These are phyloP conservation scores for Patella pellucida DNA, from an alignment of 2,888 invertebrate species.

Conservation along the genomic window DNA sequence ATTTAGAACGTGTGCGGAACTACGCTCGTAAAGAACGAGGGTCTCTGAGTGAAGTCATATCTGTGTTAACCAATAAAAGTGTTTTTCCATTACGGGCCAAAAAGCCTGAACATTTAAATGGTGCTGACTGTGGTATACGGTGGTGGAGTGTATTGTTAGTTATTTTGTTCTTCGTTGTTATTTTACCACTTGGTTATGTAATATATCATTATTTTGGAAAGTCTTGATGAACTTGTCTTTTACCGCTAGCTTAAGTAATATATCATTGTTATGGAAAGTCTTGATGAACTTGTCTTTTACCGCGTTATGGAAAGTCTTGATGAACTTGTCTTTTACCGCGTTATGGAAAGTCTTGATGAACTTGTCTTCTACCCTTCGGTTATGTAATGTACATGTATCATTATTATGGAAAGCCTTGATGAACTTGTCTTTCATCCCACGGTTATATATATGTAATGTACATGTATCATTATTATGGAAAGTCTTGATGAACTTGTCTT, in stretches of 20 bases:
- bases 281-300: neutral
- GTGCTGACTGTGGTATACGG: slow-evolving; percentile 59
- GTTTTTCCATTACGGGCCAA: slow-evolving; percentile 52
- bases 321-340: too few species aligned
- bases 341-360: too few species aligned
- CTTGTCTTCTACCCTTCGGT: too few species aligned
- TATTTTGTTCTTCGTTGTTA: slow-evolving; percentile 40
- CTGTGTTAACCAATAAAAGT: slow-evolving; percentile 59
- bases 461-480: slow-evolving; percentile 26
- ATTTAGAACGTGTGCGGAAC: slow-evolving; percentile 56
- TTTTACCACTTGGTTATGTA: slow-evolving; percentile 41
- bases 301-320: neutral
- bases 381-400: too few species aligned
- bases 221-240: neutral
- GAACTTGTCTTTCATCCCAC: slow-evolving; percentile 35
- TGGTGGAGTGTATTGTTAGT: slow-evolving; percentile 48
- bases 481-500: neutral
- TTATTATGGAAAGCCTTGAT: too few species aligned
- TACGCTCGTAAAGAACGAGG: slow-evolving; percentile 49
- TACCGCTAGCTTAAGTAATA: slow-evolving; percentile 21
- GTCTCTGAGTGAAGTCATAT: slow-evolving; percentile 65
- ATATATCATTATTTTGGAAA: slow-evolving; percentile 27
- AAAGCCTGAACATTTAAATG: slow-evolving; percentile 33
- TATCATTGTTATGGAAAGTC: slow-evolving; percentile 23
- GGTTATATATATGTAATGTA: slow-evolving; percentile 32